phyloP scores from a whole-genome alignment of 2,888 invertebrate species.

The Idaea straminata region DNA sequence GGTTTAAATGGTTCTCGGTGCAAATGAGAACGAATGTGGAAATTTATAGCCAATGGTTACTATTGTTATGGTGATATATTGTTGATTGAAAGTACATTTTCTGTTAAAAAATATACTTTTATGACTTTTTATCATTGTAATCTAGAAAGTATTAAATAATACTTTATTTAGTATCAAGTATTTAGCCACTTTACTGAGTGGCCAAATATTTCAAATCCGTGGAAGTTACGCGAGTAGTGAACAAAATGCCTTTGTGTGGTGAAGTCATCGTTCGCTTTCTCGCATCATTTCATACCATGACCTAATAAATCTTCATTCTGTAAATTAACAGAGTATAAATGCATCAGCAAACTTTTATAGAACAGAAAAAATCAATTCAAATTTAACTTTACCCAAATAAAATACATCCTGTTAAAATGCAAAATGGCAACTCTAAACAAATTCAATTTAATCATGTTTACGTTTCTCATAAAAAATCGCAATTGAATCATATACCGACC shows the following conservation, averaged over 20 bases:
- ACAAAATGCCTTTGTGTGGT: background rate
- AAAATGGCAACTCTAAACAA: slow-evolving; percentile 11
- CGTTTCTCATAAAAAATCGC: slow-evolving; percentile 26
- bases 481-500: slow-evolving; percentile 31
- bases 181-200: too few relatives aligned
- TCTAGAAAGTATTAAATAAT: background rate
- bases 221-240: too few relatives aligned
- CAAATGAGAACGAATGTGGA: slow-evolving; percentile 62
- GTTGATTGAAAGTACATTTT: slow-evolving; percentile 7
- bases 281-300: background rate
- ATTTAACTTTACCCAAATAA: background rate
- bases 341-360: background rate
- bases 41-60: slow-evolving; percentile 46
- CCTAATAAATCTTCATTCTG: background rate
- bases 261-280: background rate
- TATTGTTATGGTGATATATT: slow-evolving; percentile 34
- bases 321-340: background rate
- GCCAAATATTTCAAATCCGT: too few relatives aligned
- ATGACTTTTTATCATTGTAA: background rate
- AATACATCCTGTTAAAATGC: slow-evolving; percentile 8
- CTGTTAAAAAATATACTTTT: background rate
- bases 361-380: background rate
- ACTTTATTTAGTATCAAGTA: too few relatives aligned
- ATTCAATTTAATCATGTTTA: slow-evolving; percentile 36
- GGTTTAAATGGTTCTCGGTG: slow-evolving; percentile 62